Base-by-base conservation (phyloP, 2,797 vertebrate species). In the Lagocephalus sceleratus region DNA sequence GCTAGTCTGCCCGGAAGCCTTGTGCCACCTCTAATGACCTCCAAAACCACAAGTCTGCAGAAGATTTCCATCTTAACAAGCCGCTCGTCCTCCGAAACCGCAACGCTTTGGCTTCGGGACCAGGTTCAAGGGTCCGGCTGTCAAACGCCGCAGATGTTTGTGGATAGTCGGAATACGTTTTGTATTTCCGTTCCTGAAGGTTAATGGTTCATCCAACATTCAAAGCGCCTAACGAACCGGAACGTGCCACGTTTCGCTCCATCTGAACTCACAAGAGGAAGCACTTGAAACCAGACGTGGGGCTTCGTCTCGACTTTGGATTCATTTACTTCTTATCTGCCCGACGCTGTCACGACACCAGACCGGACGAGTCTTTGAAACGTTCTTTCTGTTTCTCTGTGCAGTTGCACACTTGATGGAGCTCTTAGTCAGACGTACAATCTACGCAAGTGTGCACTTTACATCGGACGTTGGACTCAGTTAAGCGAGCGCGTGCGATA, bases 1-100 rank as follows among this genome's bases (percentile, higher is more conserved):
- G 75, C 76, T 51, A 15, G 47, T 47, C 57, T 20, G 60, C 73
- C 82, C 57, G 6, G 17, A 51, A 76, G 78, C 73, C 55, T 57
- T 63, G 68, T 66, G 52, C 74, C 76, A 66, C 85, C 82, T 73
- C 44, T 44, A 58, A 48, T 85, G 85, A 90, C 90, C 88, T 90
- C 88, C 79, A 79, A 43, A 76, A 51, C 56, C 54, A 58, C 62
- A 48, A 15, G 20, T 3, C 57, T 19, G 55, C 29, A 43, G 16
- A 54, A 44, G 6, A 35, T 67, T 65, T 76, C 41, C 52, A 23
- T 55, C 74, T 60, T 38, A 47, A 69, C 54, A 12, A 46, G 20
- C 23, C 22, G 0, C 50, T 9, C 2, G 12, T 19, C 55, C 43
- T 40, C 12, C 26, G 6, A 19, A 5, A 19, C 5, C n/a, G 8